Percentiles rank a stretch among this genome's conserved stretches.
Evolutionary conservation across 2,113 vertebrate species (phyloP).

Genomic region (Pelmatolapia mariae): DNA sequence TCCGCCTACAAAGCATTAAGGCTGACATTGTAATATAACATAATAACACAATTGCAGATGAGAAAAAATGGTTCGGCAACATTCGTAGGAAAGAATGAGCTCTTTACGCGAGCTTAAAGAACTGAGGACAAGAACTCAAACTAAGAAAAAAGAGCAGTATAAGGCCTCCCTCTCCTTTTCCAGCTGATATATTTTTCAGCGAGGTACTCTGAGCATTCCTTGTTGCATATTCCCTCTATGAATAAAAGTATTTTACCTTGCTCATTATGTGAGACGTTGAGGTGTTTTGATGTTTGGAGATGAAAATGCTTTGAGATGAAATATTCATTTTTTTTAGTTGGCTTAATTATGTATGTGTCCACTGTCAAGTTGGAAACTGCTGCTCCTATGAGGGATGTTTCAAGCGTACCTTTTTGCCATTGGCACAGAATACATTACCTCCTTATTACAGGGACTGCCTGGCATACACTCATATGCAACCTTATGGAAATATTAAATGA

Average conservation of each 20-base stretch:
- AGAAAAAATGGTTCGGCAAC: not conserved
- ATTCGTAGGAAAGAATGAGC: not conserved
- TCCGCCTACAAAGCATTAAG: conserved; percentile 14
- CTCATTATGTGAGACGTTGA: conserved; percentile 61
- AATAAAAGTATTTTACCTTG: conserved; percentile 46
- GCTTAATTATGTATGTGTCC: conserved; percentile 70
- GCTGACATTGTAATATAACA: conserved; percentile 24
- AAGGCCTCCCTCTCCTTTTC: not conserved
- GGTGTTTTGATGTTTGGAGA: conserved; percentile 69
- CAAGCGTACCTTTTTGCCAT: conserved; percentile 59
- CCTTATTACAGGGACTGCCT: conserved; percentile 44
- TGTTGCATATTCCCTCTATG: conserved; percentile 47
- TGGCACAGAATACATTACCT: conserved; percentile 63
- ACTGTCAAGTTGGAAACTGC: conserved; percentile 58
- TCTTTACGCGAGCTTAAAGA: not conserved
- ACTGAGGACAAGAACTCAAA: not conserved
- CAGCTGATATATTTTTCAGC: not conserved
- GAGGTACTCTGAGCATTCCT: conserved; percentile 4
- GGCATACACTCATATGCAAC: conserved; percentile 41
- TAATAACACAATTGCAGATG: conserved; percentile 28
- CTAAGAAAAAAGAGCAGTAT: not conserved
- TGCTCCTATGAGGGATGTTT: conserved; percentile 56
- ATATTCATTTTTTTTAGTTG: conserved; percentile 62
- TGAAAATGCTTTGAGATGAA: conserved; percentile 62
- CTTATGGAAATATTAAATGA: conserved; percentile 70